Evolutionary conservation across 2,888 invertebrate genomes (phyloP).

Genomic region (Tipula vernalis): DNA sequence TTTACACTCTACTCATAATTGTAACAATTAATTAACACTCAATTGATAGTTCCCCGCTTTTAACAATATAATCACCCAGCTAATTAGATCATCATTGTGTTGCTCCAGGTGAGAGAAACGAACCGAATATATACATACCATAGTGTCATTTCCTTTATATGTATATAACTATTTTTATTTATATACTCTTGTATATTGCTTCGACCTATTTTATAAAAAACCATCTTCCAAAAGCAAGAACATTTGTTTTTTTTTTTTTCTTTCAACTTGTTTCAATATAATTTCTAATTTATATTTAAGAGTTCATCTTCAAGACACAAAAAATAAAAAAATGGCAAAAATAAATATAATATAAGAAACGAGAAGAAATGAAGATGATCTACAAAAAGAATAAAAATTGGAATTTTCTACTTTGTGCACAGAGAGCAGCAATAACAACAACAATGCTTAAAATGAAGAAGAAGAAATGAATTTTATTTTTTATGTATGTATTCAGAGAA

Average conservation of each 20-base stretch:
- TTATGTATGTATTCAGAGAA: background rate
- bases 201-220: background rate
- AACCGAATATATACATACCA: background rate
- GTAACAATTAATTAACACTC: background rate
- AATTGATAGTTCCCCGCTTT: background rate
- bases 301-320: background rate
- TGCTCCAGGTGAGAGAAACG: background rate
- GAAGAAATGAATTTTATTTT: background rate
- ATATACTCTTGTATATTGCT: background rate
- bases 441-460: background rate
- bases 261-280: background rate
- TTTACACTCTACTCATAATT: background rate
- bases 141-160: background rate
- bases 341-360: background rate
- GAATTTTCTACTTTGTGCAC: background rate
- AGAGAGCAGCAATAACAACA: slow-evolving; percentile 4
- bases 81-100: background rate
- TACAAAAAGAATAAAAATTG: background rate
- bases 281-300: slow-evolving; percentile 4
- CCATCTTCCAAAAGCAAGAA: background rate
- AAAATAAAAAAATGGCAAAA: background rate
- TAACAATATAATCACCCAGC: background rate
- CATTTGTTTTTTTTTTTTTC: background rate
- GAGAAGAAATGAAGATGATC: slow-evolving; percentile 9
- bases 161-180: background rate